phyloP scores from a whole-genome alignment of 2,888 invertebrate species.

The Ormyrus rosae region DNA sequence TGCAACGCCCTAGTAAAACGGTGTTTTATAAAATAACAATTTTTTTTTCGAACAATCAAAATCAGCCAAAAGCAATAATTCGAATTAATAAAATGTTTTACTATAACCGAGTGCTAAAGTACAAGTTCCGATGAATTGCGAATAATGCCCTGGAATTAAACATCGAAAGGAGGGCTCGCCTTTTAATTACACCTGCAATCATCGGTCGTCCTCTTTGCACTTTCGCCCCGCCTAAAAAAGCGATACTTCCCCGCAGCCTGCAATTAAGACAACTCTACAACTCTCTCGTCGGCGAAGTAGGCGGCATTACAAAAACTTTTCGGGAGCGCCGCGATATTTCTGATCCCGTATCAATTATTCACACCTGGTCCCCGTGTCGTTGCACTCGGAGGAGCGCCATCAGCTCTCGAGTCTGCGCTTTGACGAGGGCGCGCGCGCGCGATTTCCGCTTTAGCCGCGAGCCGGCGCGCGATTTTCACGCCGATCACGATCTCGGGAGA shows the following conservation, averaged over 20 bases:
- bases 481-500: slow-evolving; percentile 52
- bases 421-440: slow-evolving; percentile 17
- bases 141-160: background rate
- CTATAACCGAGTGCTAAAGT: no score
- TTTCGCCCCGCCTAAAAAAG: background rate
- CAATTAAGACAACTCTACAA: background rate
- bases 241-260: no score
- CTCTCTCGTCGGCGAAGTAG: background rate
- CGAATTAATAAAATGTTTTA: no score
- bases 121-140: slow-evolving; percentile 1
- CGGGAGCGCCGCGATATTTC: slow-evolving; percentile 2
- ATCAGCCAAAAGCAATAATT: no score
- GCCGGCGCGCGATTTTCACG: slow-evolving; percentile 48
- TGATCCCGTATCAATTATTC: slow-evolving; percentile 42
- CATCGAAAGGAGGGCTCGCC: background rate
- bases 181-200: background rate
- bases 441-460: slow-evolving; percentile 46
- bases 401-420: slow-evolving; percentile 11
- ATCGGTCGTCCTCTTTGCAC: background rate
- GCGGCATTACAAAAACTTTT: slow-evolving; percentile 4
- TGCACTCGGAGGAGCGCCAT: slow-evolving; percentile 56
- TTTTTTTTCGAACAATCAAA: no score
- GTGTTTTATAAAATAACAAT: background rate
- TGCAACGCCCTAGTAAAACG: background rate
- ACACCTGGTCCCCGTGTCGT: slow-evolving; percentile 54